A percentile compares a stretch with the other conserved stretches of the same genome.
phyloP scores from a whole-genome alignment of 2,888 invertebrate genomes.

The Liopterus haemorrhoidalis region DNA sequence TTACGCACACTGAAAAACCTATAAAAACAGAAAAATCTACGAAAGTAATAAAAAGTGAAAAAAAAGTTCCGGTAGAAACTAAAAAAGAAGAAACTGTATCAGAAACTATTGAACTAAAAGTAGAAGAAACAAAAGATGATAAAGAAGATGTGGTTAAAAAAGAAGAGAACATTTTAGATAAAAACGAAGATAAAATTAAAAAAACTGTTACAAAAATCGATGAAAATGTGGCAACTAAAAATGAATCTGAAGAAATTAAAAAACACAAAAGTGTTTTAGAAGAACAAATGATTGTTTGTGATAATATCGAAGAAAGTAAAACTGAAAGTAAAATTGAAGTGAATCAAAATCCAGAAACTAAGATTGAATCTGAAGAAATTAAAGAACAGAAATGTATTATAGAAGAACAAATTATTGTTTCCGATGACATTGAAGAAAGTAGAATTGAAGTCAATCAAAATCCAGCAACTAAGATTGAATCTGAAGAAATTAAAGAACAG shows the following conservation, averaged over 20 bases:
- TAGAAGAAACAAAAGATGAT: conserved; percentile 13
- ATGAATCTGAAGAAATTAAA: neutral
- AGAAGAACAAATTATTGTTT: neutral
- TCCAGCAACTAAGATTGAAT: neutral
- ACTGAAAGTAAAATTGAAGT: neutral
- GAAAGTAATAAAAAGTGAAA: too few species aligned
- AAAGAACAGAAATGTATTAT: neutral
- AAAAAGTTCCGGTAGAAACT: too few species aligned
- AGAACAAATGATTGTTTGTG: too few species aligned
- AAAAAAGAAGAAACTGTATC: conserved; percentile 1
- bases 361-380: neutral
- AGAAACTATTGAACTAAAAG: conserved; percentile 13
- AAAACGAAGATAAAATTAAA: neutral
- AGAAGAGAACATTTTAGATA: conserved; percentile 7
- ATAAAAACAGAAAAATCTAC: too few species aligned
- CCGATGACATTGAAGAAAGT: neutral
- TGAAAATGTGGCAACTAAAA: neutral
- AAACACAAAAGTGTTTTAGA: neutral
- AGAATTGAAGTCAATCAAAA: neutral
- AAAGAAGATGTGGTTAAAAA: conserved; percentile 6
- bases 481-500: neutral
- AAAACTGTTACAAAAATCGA: neutral
- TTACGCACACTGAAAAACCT: too few species aligned
- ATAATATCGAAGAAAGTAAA: conserved; percentile 1
- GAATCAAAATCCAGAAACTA: conserved; percentile 5